Conservation (phyloP, 2,797 vertebrate genomes). For the Chelidonichthys spinosus region DNA sequence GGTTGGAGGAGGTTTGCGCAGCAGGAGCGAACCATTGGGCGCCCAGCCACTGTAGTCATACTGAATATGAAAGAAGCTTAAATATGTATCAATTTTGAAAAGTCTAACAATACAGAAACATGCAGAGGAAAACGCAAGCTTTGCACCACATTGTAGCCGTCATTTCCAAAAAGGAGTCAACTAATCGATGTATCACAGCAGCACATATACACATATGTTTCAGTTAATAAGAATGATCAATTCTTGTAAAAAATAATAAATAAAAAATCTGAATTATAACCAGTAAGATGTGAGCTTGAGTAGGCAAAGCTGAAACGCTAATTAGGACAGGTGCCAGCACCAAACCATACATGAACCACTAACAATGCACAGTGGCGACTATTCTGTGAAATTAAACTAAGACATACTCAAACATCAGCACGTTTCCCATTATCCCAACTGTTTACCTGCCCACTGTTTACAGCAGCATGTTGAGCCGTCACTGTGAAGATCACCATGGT, state of each 20-base stretch:
- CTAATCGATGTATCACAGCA: too few relatives aligned
- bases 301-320: too few relatives aligned
- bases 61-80: slow-evolving; percentile 53
- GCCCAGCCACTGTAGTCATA: slow-evolving; percentile 82
- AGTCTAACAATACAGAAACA: background rate
- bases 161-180: too few relatives aligned
- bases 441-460: slow-evolving; percentile 70
- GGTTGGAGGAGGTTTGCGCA: slow-evolving; percentile 80
- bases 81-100: background rate
- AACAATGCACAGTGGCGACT: too few relatives aligned
- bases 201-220: too few relatives aligned
- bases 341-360: background rate
- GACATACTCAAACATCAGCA: background rate
- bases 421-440: background rate
- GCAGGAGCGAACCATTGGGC: slow-evolving; percentile 77
- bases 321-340: too few relatives aligned
- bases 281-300: too few relatives aligned
- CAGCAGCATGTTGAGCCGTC: slow-evolving; percentile 71
- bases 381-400: background rate
- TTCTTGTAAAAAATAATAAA: too few relatives aligned
- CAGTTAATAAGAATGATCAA: too few relatives aligned
- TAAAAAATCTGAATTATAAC: too few relatives aligned
- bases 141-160: too few relatives aligned
- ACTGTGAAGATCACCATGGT: slow-evolving; percentile 80
- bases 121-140: too few relatives aligned